Conservation (phyloP, 2,888 invertebrate genomes). For the Lissonota sp. region DNA sequence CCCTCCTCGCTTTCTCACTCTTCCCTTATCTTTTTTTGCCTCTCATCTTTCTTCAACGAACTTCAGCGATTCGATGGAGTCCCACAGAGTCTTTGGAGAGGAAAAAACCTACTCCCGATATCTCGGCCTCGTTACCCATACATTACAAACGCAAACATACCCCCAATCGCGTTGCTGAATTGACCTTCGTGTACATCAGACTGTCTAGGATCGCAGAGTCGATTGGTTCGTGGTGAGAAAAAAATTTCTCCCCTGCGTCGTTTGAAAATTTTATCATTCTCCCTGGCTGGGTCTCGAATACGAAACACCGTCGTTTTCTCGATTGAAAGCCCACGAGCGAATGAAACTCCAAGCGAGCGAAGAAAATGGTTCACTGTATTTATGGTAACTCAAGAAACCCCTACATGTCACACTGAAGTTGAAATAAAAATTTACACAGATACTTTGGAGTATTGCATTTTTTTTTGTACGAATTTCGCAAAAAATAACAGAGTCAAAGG, state of each 20-base stretch:
- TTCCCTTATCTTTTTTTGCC: slow-evolving; percentile 20
- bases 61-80: not conserved
- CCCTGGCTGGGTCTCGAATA: slow-evolving; percentile 2
- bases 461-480: too few species aligned
- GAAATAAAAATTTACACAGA: too few species aligned
- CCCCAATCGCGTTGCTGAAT: not conserved
- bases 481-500: too few species aligned
- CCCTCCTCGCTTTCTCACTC: slow-evolving; percentile 31
- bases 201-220: slow-evolving; percentile 28
- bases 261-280: slow-evolving; percentile 55
- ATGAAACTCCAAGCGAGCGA: too few species aligned
- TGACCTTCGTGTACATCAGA: slow-evolving; percentile 8
- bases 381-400: too few species aligned
- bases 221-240: slow-evolving; percentile 26
- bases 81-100: slow-evolving; percentile 14
- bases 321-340: too few species aligned
- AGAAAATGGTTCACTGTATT: not conserved
- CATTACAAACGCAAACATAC: slow-evolving; percentile 6
- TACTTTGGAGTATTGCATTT: too few species aligned
- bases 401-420: too few species aligned
- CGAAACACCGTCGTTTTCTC: too few species aligned
- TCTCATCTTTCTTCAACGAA: slow-evolving; percentile 4
- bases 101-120: slow-evolving; percentile 5
- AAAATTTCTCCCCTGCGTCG: slow-evolving; percentile 37
- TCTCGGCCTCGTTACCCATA: slow-evolving; percentile 3